phyloP scores from a whole-genome alignment of 2,888 invertebrate species.

The Cephus runcator region DNA sequence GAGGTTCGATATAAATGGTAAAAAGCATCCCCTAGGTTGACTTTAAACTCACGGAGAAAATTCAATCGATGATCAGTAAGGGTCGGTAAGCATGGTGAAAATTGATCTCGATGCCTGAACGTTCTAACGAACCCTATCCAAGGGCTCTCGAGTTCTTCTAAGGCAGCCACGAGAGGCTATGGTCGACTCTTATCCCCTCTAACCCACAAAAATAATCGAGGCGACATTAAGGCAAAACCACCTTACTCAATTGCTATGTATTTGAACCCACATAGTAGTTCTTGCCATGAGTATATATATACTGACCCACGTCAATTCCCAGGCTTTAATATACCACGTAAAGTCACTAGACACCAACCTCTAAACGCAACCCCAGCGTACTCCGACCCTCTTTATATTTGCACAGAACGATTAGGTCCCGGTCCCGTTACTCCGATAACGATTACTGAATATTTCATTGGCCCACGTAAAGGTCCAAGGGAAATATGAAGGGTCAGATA shows the following conservation, averaged over 20 bases:
- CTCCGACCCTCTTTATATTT: not conserved
- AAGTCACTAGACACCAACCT: not conserved
- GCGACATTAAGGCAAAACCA: not conserved
- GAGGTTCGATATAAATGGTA: conserved; percentile 40
- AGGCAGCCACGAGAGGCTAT: not conserved
- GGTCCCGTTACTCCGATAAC: not conserved
- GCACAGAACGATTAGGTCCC: not conserved
- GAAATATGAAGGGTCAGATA: not conserved
- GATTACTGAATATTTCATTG: not conserved
- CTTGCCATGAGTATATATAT: not conserved
- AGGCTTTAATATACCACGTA: not conserved
- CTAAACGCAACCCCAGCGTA: not conserved
- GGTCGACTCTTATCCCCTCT: not conserved
- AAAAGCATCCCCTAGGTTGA: conserved; percentile 24
- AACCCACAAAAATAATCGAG: not conserved
- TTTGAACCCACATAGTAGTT: not conserved
- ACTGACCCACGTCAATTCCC: not conserved
- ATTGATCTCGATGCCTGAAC: not conserved
- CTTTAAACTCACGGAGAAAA: not conserved
- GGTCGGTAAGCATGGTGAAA: not conserved
- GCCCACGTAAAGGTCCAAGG: not conserved
- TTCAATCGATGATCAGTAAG: not conserved
- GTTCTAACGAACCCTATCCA: not conserved
- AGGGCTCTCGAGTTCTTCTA: not conserved
- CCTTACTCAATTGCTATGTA: not conserved